Evolutionary conservation across 2,797 vertebrate genomes (phyloP).

Genomic region (Onychomys leucogaster): DNA sequence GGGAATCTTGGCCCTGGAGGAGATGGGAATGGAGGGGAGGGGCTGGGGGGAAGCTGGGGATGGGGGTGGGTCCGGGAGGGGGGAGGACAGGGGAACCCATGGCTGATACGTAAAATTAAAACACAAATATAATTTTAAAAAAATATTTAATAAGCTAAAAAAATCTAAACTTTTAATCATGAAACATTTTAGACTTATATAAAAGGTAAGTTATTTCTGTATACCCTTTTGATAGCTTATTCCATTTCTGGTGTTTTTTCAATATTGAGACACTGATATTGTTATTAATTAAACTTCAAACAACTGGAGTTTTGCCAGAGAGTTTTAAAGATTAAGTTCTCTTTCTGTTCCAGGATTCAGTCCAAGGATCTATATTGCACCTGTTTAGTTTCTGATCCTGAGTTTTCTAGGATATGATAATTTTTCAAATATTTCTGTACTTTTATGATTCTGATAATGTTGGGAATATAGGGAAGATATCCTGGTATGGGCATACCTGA

Average conservation of each 20-base stretch:
- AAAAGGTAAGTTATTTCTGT: neutral
- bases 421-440: neutral
- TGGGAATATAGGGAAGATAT: neutral
- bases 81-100: too few relatives aligned
- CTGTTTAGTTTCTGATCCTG: neutral
- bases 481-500: neutral
- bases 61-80: too few relatives aligned
- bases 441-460: neutral
- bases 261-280: neutral
- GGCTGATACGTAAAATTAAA: too few relatives aligned
- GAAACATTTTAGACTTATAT: neutral
- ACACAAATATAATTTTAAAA: too few relatives aligned
- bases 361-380: neutral
- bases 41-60: too few relatives aligned
- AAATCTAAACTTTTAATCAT: neutral
- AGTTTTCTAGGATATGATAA: neutral
- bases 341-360: neutral
- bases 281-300: neutral
- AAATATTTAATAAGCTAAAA: too few relatives aligned
- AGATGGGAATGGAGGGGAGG: too few relatives aligned
- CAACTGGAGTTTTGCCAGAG: neutral
- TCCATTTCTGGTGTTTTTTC: neutral
- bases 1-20: too few relatives aligned
- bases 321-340: neutral
- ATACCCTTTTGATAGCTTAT: neutral